Conservation (phyloP, 2,797 vertebrate species). For the Onychomys arenicola region DNA sequence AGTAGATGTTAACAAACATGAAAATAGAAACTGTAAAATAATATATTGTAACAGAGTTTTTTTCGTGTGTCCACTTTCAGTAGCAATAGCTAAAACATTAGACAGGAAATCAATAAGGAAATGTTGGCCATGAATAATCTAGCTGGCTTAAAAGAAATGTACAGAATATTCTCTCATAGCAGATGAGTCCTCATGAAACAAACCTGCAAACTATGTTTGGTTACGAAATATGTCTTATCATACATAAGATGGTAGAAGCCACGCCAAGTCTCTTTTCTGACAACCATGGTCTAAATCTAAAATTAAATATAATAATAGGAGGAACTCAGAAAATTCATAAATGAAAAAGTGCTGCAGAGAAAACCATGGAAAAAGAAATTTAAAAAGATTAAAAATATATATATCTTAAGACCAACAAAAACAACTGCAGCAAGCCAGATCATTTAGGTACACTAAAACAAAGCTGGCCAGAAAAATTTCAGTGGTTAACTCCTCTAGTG, state of each 20-base stretch:
- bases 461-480: background rate
- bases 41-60: background rate
- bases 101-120: background rate
- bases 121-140: background rate
- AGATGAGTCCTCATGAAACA: background rate
- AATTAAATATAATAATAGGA: background rate
- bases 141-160: background rate
- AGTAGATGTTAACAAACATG: background rate
- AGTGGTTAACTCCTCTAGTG: background rate
- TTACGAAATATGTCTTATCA: background rate
- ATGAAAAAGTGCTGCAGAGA: background rate
- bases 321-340: background rate
- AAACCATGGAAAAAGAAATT: background rate
- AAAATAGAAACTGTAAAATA: background rate
- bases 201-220: no score
- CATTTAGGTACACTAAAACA: background rate
- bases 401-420: background rate
- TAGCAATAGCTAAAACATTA: background rate
- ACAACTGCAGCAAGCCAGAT: background rate
- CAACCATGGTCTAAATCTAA: background rate
- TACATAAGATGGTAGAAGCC: background rate
- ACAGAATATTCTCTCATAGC: background rate
- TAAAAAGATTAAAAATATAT: background rate
- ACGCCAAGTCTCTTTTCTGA: background rate
- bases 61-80: background rate